phyloP scores from a whole-genome alignment of 2,113 vertebrate species.

The Perognathus longimembris region DNA sequence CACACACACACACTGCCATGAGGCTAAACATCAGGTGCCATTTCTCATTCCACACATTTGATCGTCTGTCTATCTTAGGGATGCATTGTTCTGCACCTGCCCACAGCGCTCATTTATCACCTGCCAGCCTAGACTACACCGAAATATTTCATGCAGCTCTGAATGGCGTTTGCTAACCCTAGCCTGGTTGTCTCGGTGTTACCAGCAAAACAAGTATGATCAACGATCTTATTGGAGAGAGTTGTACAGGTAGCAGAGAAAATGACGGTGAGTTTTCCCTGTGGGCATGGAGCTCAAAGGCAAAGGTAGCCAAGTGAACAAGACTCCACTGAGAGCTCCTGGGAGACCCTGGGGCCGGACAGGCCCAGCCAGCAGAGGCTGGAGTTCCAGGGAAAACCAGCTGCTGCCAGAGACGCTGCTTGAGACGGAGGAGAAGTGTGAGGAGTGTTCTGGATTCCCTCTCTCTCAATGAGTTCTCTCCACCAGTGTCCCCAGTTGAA shows the following conservation, averaged over 20 bases:
- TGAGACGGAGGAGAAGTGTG: not conserved
- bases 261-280: not conserved
- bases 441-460: not conserved
- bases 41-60: not conserved
- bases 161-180: not conserved
- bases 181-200: not conserved
- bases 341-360: not conserved
- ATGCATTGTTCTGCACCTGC: not conserved
- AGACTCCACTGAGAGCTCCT: not conserved
- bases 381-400: not conserved
- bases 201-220: not conserved
- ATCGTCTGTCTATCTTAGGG: not conserved
- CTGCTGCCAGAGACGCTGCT: not conserved
- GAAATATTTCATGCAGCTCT: constrained; percentile 35
- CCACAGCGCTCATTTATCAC: not conserved
- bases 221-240: not conserved
- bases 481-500: too few relatives aligned
- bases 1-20: too few relatives aligned
- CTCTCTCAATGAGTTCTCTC: not conserved
- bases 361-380: not conserved
- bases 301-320: not conserved
- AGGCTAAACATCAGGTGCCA: not conserved
- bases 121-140: constrained; percentile 2
- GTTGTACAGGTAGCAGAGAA: not conserved
- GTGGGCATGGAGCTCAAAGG: accelerated